Percentiles rank a stretch among this genome's conserved stretches.
These are phyloP conservation scores for Anas bahamensis DNA, from an alignment of 2,797 vertebrate species.

Conservation along the genomic window DNA sequence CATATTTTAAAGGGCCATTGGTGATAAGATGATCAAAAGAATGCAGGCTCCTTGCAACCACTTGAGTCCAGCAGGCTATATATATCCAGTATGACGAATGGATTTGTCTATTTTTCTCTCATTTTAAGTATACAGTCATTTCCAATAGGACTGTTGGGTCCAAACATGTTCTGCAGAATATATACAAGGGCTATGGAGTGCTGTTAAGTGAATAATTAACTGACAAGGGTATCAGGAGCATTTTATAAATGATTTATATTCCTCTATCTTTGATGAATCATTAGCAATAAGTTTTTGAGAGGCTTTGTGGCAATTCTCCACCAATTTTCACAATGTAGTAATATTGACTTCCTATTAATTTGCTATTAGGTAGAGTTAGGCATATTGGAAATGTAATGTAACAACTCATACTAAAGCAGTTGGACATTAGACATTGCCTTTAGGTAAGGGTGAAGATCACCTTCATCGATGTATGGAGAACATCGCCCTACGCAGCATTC, in stretches of 20 bases:
- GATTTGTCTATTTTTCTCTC: neutral
- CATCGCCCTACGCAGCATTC: rapidly evolving
- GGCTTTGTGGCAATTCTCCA: neutral
- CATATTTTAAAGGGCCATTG: neutral
- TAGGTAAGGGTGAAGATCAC: neutral
- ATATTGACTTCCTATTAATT: neutral
- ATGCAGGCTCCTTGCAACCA: neutral
- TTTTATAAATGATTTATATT: neutral
- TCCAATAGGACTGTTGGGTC: neutral
- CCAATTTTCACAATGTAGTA: neutral
- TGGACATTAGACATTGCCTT: rapidly evolving
- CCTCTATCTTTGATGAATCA: neutral
- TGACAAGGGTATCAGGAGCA: neutral
- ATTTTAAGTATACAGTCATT: neutral
- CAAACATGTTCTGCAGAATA: neutral
- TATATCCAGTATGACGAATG: neutral
- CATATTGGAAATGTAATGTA: neutral
- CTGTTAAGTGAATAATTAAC: neutral
- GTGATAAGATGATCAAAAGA: neutral
- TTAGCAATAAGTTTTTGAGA: neutral
- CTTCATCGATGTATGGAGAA: neutral
- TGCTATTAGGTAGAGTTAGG: neutral
- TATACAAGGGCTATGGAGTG: neutral
- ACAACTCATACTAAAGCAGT: neutral
- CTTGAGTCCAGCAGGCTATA: neutral